Percentiles rank a stretch among this genome's conserved stretches.
Evolutionary conservation across 2,113 vertebrate species (phyloP).

Genomic region (Protobothrops mucrosquamatus): DNA sequence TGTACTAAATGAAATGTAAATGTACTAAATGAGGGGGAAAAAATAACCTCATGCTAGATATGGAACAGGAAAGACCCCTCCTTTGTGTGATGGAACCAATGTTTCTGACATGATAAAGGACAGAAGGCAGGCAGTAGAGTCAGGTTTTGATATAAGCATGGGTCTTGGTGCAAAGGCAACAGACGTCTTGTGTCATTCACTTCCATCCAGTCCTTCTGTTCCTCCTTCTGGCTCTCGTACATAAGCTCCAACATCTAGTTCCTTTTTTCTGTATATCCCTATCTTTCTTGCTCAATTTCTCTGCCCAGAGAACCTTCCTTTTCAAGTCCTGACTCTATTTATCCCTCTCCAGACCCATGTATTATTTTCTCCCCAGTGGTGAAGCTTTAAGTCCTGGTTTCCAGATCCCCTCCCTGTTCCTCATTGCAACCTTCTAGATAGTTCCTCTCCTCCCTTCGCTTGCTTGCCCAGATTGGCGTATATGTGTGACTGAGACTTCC

Average conservation of each 20-base stretch:
- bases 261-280: neutral
- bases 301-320: neutral
- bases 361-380: neutral
- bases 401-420: neutral
- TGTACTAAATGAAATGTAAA: neutral
- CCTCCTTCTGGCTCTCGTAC: neutral
- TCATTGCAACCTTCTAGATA: neutral
- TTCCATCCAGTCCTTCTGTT: neutral
- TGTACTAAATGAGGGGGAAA: neutral
- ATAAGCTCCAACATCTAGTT: neutral
- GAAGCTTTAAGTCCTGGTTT: neutral
- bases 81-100: neutral
- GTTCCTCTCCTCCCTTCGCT: neutral
- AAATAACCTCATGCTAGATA: neutral
- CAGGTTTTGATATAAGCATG: neutral
- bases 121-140: neutral
- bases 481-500: neutral
- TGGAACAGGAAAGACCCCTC: conserved; percentile 7
- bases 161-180: neutral
- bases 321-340: neutral
- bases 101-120: neutral
- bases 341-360: neutral
- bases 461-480: neutral
- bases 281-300: neutral
- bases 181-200: neutral